Conservation (phyloP, 30 jellyfish, hydroid and myxozoan species). For the Aurelia coerulea region DNA sequence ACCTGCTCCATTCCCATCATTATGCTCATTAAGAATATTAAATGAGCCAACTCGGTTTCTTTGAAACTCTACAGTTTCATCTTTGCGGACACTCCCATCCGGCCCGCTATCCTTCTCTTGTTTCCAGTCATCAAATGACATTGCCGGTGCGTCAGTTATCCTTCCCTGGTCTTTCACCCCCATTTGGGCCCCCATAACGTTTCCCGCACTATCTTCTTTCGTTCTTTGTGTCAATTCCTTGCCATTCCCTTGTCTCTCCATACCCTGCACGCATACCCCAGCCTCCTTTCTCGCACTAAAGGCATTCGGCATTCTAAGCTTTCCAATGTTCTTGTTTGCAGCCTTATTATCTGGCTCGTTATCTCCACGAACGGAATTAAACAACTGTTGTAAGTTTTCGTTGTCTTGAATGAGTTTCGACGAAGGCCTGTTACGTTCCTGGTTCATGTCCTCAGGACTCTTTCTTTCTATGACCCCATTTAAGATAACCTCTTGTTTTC, state of each 20-base stretch:
- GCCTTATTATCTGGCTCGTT: slow-evolving; percentile 15
- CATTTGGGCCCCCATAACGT: too few relatives aligned
- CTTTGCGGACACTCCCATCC: background rate
- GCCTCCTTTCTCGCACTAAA: background rate
- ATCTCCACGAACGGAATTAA: slow-evolving; percentile 54
- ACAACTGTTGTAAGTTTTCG: slow-evolving; percentile 42
- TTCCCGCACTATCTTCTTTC: background rate
- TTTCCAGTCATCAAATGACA: slow-evolving; percentile 49
- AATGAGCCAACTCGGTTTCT: background rate
- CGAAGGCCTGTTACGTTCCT: slow-evolving; percentile 44
- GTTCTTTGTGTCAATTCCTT: background rate
- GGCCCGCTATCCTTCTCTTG: slow-evolving; percentile 1
- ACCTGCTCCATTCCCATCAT: background rate
- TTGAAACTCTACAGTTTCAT: background rate
- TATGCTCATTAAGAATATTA: background rate
- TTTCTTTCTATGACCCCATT: background rate
- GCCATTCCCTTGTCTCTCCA: background rate
- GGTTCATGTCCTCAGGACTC: background rate
- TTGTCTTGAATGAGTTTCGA: slow-evolving; percentile 62
- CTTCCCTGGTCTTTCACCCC: background rate
- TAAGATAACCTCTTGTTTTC: background rate
- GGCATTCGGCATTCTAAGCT: slow-evolving; percentile 39
- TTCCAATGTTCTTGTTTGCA: slow-evolving; percentile 31
- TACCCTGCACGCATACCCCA: background rate
- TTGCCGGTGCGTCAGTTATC: slow-evolving; percentile 25